A percentile compares a stretch with the other conserved stretches of the same genome.
These are phyloP conservation scores for Steinernema carpocapsae DNA, from an alignment of 2,888 invertebrate genomes.

Conservation along the genomic window DNA sequence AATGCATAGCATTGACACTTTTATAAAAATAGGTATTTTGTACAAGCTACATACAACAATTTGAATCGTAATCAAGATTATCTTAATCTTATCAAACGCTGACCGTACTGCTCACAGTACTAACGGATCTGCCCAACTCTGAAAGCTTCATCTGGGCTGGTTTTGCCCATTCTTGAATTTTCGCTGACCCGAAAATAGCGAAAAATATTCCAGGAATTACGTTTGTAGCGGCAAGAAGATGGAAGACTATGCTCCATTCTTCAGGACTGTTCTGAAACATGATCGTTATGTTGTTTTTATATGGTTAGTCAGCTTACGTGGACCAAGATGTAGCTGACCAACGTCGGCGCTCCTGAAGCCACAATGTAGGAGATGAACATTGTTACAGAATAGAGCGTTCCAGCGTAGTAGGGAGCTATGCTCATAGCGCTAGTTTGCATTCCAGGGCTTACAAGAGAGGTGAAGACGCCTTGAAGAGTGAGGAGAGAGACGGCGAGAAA, in stretches of 20 bases:
- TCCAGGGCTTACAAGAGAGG: slow-evolving; percentile 42
- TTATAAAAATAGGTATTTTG: too few relatives aligned
- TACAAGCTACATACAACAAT: too few relatives aligned
- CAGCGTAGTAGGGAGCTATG: slow-evolving; percentile 45
- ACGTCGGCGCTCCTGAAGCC: slow-evolving; percentile 41
- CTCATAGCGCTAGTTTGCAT: slow-evolving; percentile 48
- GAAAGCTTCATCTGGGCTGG: neutral
- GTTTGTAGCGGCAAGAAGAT: slow-evolving; percentile 26
- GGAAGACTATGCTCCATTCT: slow-evolving; percentile 36
- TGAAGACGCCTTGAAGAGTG: neutral
- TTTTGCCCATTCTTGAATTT: neutral
- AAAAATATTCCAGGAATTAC: slow-evolving; percentile 39
- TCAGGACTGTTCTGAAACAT: slow-evolving; percentile 36
- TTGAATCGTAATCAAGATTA: too few relatives aligned
- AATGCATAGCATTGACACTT: too few relatives aligned
- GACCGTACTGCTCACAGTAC: too few relatives aligned
- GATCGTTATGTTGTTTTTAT: neutral
- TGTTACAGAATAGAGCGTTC: slow-evolving; percentile 28
- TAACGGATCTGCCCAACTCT: too few relatives aligned
- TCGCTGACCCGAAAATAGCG: slow-evolving; percentile 37
- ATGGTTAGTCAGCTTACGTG: slow-evolving; percentile 10
- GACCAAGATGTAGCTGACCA: slow-evolving; percentile 36
- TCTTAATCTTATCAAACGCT: too few relatives aligned
- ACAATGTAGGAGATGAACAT: slow-evolving; percentile 2
- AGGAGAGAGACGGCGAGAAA: neutral